Evolutionary conservation across 2,113 vertebrate genomes (phyloP).

Genomic region (Prietella phreatophila): DNA sequence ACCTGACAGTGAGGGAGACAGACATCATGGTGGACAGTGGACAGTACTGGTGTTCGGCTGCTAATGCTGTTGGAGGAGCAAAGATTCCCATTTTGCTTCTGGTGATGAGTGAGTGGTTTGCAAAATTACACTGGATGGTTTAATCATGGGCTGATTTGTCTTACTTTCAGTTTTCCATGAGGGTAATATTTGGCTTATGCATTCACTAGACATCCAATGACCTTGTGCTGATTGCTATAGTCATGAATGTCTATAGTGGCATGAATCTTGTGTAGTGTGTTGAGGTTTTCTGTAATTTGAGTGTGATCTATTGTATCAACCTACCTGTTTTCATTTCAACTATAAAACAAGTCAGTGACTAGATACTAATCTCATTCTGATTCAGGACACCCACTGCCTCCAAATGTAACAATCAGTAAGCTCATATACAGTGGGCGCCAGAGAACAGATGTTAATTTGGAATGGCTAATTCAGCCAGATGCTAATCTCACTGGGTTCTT

Average conservation of each 20-base stretch:
- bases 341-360: not conserved
- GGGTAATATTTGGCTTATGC: not conserved
- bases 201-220: not conserved
- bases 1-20: slow-evolving; percentile 73
- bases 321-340: not conserved
- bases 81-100: slow-evolving; percentile 73
- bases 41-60: slow-evolving; percentile 79
- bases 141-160: not conserved
- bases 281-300: not conserved
- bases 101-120: slow-evolving; percentile 77
- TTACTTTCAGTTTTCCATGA: not conserved
- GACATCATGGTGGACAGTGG: slow-evolving; percentile 76
- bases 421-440: slow-evolving; percentile 72
- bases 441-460: slow-evolving; percentile 80
- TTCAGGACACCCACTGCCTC: slow-evolving; percentile 81
- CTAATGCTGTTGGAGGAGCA: slow-evolving; percentile 80
- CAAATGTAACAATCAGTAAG: slow-evolving; percentile 82
- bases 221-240: not conserved
- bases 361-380: not conserved
- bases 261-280: not conserved
- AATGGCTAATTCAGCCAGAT: slow-evolving; percentile 71
- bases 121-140: not conserved
- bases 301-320: not conserved
- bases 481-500: slow-evolving; percentile 82
- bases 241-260: not conserved